Evolutionary conservation across 2,888 invertebrate species (phyloP).

Genomic region (Cheilosia scutellata): DNA sequence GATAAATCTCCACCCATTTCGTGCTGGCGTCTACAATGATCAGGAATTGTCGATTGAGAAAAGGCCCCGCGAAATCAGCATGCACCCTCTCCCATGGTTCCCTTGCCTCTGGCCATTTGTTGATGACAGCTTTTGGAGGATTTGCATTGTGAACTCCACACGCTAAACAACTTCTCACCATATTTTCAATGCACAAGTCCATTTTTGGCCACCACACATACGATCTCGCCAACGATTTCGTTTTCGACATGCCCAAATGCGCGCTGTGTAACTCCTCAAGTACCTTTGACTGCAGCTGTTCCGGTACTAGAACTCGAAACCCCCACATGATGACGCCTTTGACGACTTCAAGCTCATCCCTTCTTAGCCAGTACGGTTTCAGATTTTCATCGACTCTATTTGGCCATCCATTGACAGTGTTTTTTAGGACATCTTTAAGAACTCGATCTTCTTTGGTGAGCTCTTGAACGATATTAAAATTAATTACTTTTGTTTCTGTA

Average conservation of each 20-base stretch:
- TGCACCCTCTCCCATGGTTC: not conserved
- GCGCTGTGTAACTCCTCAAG: slow-evolving; percentile 17
- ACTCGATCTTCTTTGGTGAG: slow-evolving; percentile 5
- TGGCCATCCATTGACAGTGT: not conserved
- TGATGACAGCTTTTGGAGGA: not conserved
- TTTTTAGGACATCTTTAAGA: slow-evolving; percentile 11
- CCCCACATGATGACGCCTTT: slow-evolving; percentile 22
- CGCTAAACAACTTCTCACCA: not conserved
- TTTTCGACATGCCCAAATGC: not conserved
- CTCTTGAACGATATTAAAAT: slow-evolving; percentile 21
- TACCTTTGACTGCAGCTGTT: not conserved
- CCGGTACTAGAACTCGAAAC: slow-evolving; percentile 24
- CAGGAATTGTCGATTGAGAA: slow-evolving; percentile 19
- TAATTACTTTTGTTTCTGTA: slow-evolving; percentile 14
- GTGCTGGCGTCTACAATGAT: not conserved
- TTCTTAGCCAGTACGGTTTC: not conserved
- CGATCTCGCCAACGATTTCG: slow-evolving; percentile 15
- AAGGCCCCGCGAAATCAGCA: slow-evolving; percentile 4
- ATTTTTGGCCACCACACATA: slow-evolving; percentile 8
- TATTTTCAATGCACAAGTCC: not conserved
- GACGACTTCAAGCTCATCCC: too few relatives aligned
- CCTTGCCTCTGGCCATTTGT: not conserved
- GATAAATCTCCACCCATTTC: slow-evolving; percentile 22
- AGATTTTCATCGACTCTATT: too few relatives aligned
- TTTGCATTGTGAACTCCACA: too few relatives aligned